Base-by-base conservation (phyloP, 2,113 vertebrate genomes). In the Seriola aureovittata region DNA sequence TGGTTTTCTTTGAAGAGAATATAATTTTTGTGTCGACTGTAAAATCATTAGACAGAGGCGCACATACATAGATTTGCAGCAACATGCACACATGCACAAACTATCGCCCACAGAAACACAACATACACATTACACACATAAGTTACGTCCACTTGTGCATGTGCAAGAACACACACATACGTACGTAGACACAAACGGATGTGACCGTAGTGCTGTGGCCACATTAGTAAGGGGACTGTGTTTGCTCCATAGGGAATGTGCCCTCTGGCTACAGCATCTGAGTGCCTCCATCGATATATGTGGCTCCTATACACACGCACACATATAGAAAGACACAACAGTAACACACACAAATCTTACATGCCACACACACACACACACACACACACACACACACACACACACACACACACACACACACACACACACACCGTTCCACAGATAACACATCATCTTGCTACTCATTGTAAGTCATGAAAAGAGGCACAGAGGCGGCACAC, bases 231-330 rank as follows among this genome's bases (percentile, higher is more conserved):
- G 44, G n/a, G 59, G n/a, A 46, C 50, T 75, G 36, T 62, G 69
- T 84, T 73, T 69, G 54, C 55, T 86, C 81, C 55, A 52, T 67
- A 2, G 72, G 75, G 73, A 85, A 58, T 63, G n/a, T 54, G 60
- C 79, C 77, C 79, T 75, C 5, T 54, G 66, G 65, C 74, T 42
- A 73, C 57, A 68, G 59, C 84, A 87, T 88, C 73, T 81, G 80
- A 85, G 62, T 63, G 23, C 2, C 57, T 79, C 11, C 64, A 67
- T 60, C 54, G 83, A 63, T 78, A 78, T 50, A 62, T 54, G 57
- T 46, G 25, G 21, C 40, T 52, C 46, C 46, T 40, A 48, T 42
- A 64, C 42, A 16, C 54, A 74, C 21, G 50, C 40, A 64, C 36
- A 80, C 59, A 55, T 14, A 72, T 12, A 78, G 3, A 71, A 16